Conservation (phyloP, 2,888 invertebrate genomes). For the Erpobdella octoculata region DNA sequence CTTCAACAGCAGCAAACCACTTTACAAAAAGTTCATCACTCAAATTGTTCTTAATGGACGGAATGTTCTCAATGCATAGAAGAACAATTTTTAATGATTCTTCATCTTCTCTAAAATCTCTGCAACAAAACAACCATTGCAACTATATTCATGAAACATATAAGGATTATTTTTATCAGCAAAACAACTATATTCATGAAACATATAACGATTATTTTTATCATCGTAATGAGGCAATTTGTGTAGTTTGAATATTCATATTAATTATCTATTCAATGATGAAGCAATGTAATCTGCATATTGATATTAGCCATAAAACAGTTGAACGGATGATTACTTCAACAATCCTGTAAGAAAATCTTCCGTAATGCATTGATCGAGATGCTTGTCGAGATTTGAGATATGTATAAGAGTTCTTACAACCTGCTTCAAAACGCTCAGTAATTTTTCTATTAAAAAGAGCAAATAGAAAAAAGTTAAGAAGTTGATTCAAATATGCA, state of each 20-base stretch:
- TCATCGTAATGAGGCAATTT: neutral
- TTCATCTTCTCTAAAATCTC: conserved; percentile 39
- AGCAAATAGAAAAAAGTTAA: no score
- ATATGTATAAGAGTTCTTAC: conserved; percentile 33
- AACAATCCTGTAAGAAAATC: neutral
- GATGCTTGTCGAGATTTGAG: neutral
- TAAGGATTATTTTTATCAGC: no score
- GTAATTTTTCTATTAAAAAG: conserved; percentile 21
- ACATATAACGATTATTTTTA: no score
- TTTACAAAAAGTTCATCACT: conserved; percentile 42
- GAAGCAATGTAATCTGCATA: no score
- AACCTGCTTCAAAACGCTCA: conserved; percentile 31
- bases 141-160: neutral
- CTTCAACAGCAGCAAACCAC: conserved; percentile 57
- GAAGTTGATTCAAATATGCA: no score
- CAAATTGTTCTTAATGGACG: conserved; percentile 27
- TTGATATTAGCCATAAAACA: no score
- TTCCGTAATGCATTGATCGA: neutral
- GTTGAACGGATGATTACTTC: neutral
- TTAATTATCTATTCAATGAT: no score
- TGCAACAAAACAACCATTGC: conserved; percentile 35
- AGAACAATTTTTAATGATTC: conserved; percentile 44
- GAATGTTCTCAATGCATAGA: conserved; percentile 41
- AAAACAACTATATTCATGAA: neutral
- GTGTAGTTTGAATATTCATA: no score